Percentiles rank a stretch among this genome's conserved stretches.
These are phyloP conservation scores for Plecturocebus donacophilus DNA, from an alignment of 2,113 vertebrate genomes.

Conservation along the genomic window DNA sequence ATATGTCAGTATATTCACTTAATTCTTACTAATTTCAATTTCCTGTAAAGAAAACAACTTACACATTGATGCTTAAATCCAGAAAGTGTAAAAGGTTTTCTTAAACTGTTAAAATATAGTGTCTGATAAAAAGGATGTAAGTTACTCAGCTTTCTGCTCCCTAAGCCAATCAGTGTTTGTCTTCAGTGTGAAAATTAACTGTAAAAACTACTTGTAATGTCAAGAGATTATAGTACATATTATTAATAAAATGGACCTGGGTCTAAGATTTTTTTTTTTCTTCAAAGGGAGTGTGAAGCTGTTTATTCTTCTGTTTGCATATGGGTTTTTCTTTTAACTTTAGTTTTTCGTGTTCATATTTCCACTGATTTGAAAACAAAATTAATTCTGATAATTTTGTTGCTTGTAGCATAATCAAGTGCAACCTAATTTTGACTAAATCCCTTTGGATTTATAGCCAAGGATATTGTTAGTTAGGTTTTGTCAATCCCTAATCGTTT, in stretches of 20 bases:
- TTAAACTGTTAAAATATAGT: slow-evolving; percentile 74
- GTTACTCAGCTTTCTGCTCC: slow-evolving; percentile 81
- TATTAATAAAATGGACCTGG: slow-evolving; percentile 85
- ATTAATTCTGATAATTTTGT: slow-evolving; percentile 20
- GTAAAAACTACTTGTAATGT: slow-evolving; percentile 84
- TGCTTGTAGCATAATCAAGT: slow-evolving; percentile 38
- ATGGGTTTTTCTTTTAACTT: slow-evolving; percentile 62
- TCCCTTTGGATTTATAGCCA: background rate
- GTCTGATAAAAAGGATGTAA: slow-evolving; percentile 79
- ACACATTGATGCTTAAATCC: slow-evolving; percentile 69
- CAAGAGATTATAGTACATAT: slow-evolving; percentile 83
- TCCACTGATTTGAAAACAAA: slow-evolving; percentile 40
- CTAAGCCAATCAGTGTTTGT: slow-evolving; percentile 82
- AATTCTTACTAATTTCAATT: slow-evolving; percentile 70
- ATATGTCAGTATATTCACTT: slow-evolving; percentile 70
- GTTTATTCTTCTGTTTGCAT: slow-evolving; percentile 31
- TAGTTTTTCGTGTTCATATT: slow-evolving; percentile 54
- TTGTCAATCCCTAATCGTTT: background rate
- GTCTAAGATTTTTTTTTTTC: slow-evolving; percentile 79
- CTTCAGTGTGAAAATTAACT: slow-evolving; percentile 83
- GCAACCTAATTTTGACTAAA: slow-evolving; percentile 27
- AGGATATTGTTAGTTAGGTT: slow-evolving; percentile 40
- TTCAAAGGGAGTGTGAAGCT: slow-evolving; percentile 67
- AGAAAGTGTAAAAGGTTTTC: slow-evolving; percentile 74
- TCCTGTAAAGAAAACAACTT: slow-evolving; percentile 66